Evolutionary conservation across 2,797 vertebrate genomes (phyloP).

Genomic region (Aselliscus stoliczkanus): DNA sequence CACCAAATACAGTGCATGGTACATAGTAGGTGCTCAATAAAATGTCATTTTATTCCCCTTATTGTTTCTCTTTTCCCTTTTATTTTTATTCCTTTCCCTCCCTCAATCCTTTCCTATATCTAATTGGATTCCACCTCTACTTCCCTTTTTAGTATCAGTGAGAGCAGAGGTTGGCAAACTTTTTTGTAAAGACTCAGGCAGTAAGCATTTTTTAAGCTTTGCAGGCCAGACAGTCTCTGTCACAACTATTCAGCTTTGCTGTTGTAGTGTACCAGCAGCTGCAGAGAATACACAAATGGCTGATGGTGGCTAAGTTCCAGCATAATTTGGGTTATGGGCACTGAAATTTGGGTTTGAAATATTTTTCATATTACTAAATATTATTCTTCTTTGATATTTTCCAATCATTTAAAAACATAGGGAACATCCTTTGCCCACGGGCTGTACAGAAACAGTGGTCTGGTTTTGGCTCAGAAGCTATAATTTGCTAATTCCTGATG

Average conservation of each 20-base stretch:
- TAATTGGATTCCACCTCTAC: neutral
- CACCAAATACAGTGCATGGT: neutral
- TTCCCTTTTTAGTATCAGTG: neutral
- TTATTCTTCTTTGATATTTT: neutral
- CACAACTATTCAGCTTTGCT: neutral
- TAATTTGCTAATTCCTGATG: neutral
- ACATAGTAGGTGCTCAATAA: neutral
- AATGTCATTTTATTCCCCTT: neutral
- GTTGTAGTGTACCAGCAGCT: fast-evolving
- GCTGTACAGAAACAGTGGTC: neutral
- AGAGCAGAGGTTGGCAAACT: neutral
- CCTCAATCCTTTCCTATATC: neutral
- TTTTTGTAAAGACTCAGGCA: neutral
- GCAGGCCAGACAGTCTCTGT: neutral
- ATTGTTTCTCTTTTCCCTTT: neutral
- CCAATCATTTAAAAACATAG: neutral
- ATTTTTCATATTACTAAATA: neutral
- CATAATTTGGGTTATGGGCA: neutral
- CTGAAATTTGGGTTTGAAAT: neutral
- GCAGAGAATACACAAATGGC: fast-evolving
- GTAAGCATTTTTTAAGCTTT: neutral
- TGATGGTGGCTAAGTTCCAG: neutral
- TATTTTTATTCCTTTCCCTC: neutral
- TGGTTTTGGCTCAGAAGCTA: neutral
- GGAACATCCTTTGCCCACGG: neutral